Evolutionary conservation across 1,140 invertebrate species (phyloP).

Genomic region (Trichoplusia ni): DNA sequence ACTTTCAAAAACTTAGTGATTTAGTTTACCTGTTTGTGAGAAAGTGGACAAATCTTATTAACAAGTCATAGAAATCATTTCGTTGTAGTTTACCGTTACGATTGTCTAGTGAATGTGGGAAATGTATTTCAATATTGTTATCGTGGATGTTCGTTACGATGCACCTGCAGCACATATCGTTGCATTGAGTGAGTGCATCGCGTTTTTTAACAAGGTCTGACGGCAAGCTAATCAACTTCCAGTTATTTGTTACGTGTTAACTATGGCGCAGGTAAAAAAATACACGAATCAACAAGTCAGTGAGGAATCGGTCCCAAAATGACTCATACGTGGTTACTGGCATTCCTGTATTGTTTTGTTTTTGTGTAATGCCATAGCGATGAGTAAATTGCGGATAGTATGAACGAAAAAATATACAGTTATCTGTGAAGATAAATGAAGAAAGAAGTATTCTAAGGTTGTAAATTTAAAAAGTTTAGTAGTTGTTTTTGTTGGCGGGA

Average conservation of each 20-base stretch:
- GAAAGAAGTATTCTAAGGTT: constrained; percentile 30
- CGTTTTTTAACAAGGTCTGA: constrained; percentile 52
- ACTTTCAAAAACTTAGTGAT: constrained; percentile 73
- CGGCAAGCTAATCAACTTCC: constrained; percentile 55
- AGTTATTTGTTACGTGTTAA: constrained; percentile 56
- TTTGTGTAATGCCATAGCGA: constrained; percentile 64
- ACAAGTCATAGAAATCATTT: constrained; percentile 50
- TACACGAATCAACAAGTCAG: constrained; percentile 49
- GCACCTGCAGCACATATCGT: constrained; percentile 73
- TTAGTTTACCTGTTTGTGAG: constrained; percentile 67
- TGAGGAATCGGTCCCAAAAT: constrained; percentile 67
- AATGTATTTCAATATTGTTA: constrained; percentile 59
- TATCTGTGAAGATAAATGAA: constrained; percentile 23
- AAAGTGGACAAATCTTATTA: constrained; percentile 69
- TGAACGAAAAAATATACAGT: constrained; percentile 34
- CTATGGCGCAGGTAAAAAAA: constrained; percentile 47
- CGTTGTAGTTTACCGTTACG: constrained; percentile 69
- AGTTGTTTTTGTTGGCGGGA: constrained; percentile 29
- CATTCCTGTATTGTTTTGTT: constrained; percentile 75
- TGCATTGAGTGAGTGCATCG: constrained; percentile 53
- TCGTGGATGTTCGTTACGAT: constrained; percentile 62
- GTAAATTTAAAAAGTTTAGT: background rate
- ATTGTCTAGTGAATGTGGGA: constrained; percentile 53
- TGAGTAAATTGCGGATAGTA: constrained; percentile 61
- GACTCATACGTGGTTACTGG: constrained; percentile 71